A percentile compares a stretch with the other conserved stretches of the same genome.
Evolutionary conservation across 2,888 invertebrate genomes (phyloP).

Genomic region (Dexiosoma caninum): DNA sequence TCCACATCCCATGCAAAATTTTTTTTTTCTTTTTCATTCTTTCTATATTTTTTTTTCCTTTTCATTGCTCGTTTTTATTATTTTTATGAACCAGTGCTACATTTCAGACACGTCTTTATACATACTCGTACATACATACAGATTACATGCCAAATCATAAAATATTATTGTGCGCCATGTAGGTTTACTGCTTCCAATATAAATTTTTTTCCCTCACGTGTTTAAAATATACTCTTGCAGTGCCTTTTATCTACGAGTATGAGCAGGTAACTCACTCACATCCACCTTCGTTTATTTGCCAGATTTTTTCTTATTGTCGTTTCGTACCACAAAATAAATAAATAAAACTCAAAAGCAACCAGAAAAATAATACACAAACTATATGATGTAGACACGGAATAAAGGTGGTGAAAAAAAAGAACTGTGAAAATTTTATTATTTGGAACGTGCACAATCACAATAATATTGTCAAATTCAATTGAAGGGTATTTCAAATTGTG

Average conservation of each 20-base stretch:
- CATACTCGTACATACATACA: no score
- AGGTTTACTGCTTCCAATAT: neutral
- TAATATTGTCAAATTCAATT: conserved; percentile 56
- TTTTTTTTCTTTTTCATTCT: neutral
- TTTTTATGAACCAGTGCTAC: conserved; percentile 30
- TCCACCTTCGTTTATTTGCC: conserved; percentile 24
- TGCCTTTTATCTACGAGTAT: conserved; percentile 12
- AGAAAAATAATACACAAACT: neutral
- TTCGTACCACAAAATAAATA: neutral
- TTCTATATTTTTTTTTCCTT: neutral
- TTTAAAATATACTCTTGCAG: neutral
- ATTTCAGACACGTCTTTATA: conserved; percentile 35
- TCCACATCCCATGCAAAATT: conserved; percentile 57
- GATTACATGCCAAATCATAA: conserved; percentile 49
- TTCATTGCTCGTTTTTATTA: conserved; percentile 12
- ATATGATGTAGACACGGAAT: neutral
- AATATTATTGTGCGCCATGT: conserved; percentile 1
- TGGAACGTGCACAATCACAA: conserved; percentile 44
- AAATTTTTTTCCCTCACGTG: neutral
- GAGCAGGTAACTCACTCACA: conserved; percentile 35
- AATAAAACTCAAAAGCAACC: no score
- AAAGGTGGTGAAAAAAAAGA: conserved; percentile 8
- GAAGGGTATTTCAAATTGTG: conserved; percentile 40
- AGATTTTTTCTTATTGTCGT: neutral
- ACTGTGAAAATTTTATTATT: conserved; percentile 36